Evolutionary conservation across 2,113 vertebrate species (phyloP), one percentile per base, ranked within the genome.

Genomic region (Daphoenositta chrysoptera): DNA sequence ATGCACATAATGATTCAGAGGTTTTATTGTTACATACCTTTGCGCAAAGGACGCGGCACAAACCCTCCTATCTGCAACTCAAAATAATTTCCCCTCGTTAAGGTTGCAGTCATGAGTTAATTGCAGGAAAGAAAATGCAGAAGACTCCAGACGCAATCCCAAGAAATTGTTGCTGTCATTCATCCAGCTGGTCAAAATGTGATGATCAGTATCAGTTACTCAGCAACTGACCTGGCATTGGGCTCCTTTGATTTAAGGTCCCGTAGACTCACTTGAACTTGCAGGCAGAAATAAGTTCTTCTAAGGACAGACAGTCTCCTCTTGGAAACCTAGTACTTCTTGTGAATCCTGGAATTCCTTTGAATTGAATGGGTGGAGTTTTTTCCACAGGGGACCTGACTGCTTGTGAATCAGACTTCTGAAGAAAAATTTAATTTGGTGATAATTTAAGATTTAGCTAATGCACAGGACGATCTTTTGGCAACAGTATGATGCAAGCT

Each of bases 131-230:
- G 19, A 80, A 94, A 95, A 93, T 3, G 83, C 76, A 89, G 92
- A 60, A 71, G 79, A 50, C 51, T 92, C 93, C 57, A 93, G 90
- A 82, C 30, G 37, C 69, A 71, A 35, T 90, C 90, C 92, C 86
- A 86, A 94, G 83, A 89, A 93, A 94, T 89, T 81, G 85, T 47
- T 90, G 88, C 88, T 96, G 90, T 95, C 92, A 78, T 83, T 94
- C 79, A 78, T 69, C 86, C 93, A 92, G 83, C 76, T 50, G 85
- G 90, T 94, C 90, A 84, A 87, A 95, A 94, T 84, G 88, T 90
- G 96, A 96, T 28, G 57, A 60, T 78, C 51, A 12, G 96, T 76
- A 92, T 95, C 95, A 96, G 96, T 95, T 89, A 90, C 93, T 95
- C 92, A 78, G 93, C 85, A 93, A 78, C 85, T 88, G 88, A 92